Conservation (phyloP, 1,140 invertebrate species). For the Aethina tumida region DNA sequence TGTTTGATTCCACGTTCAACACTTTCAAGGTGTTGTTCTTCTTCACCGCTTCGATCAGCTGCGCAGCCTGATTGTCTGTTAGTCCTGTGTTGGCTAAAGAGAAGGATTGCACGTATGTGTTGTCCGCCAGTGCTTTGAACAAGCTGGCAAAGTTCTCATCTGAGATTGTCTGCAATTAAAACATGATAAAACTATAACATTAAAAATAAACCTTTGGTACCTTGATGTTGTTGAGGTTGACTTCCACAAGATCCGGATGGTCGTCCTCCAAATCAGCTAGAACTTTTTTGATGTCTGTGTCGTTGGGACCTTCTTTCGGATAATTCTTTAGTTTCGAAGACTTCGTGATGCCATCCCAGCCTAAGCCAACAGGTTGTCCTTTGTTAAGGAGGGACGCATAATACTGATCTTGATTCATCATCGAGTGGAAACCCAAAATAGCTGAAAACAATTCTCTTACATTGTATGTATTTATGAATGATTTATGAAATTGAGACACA, state of each 20-base stretch:
- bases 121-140: constrained; percentile 78
- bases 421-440: constrained; percentile 97
- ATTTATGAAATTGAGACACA: neutral
- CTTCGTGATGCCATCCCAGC: constrained; percentile 91
- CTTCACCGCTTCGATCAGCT: constrained; percentile 74
- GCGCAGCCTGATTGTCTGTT: constrained; percentile 75
- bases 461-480: too few species aligned
- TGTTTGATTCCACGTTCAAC: constrained; percentile 95
- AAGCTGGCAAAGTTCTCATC: constrained; percentile 88
- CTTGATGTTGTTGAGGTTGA: constrained; percentile 98
- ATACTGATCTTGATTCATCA: constrained; percentile 99
- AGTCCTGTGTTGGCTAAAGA: constrained; percentile 90
- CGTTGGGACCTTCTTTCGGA: constrained; percentile 87
- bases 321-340: constrained; percentile 83
- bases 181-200: too few species aligned
- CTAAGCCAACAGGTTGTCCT: constrained; percentile 74
- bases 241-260: constrained; percentile 73
- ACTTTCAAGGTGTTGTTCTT: constrained; percentile 80
- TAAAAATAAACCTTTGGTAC: too few species aligned
- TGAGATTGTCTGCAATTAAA: constrained; percentile 86
- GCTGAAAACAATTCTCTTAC: constrained; percentile 55
- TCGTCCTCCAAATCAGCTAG: constrained; percentile 82
- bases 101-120: constrained; percentile 85
- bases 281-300: constrained; percentile 84
- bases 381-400: constrained; percentile 91